Evolutionary conservation across 2,888 invertebrate species (phyloP).

Genomic region (Dugesia japonica): DNA sequence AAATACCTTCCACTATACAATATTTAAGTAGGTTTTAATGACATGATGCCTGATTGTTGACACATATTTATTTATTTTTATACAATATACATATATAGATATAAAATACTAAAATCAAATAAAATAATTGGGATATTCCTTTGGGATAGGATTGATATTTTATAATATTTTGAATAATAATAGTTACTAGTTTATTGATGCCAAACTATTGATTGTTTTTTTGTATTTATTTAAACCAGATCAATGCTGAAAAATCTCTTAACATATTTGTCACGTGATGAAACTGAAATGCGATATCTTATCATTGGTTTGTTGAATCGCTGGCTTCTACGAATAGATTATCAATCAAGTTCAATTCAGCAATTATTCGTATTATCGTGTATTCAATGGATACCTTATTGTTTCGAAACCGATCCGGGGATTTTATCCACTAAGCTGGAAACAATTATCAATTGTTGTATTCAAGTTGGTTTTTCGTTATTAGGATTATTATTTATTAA

Average conservation of each 20-base stretch:
- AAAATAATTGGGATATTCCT: too few relatives aligned
- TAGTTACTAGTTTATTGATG: too few relatives aligned
- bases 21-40: conserved; percentile 16
- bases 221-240: not conserved
- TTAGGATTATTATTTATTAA: not conserved
- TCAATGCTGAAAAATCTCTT: not conserved
- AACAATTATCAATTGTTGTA: not conserved
- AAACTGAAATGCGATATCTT: not conserved
- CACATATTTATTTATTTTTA: not conserved
- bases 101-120: too few relatives aligned
- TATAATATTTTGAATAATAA: too few relatives aligned
- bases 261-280: not conserved
- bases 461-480: not conserved
- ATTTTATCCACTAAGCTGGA: not conserved
- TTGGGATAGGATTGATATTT: too few relatives aligned
- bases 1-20: not conserved
- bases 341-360: not conserved
- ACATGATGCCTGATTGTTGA: conserved; percentile 7
- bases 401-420: not conserved
- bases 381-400: not conserved
- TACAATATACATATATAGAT: not conserved
- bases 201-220: not conserved
- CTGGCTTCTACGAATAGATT: not conserved
- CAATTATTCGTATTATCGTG: not conserved
- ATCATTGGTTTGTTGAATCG: not conserved